Base-by-base conservation (phyloP, 2,797 vertebrate species). In the Acrossocheilus fasciatus region DNA sequence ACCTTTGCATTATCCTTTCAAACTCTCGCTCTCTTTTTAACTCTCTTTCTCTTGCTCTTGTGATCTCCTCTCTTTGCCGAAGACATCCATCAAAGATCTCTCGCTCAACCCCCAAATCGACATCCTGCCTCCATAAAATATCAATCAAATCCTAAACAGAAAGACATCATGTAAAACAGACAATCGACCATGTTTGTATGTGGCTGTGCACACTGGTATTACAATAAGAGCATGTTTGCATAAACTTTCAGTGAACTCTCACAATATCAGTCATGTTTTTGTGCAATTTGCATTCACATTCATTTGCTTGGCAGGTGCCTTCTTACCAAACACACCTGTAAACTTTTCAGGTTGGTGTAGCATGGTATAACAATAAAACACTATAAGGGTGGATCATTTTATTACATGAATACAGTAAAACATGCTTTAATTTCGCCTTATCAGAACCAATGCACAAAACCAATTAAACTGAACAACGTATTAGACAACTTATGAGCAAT, bases 71-170 rank as follows among this genome's bases (percentile, higher is more conserved):
- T 84, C 54, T n/a, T 59, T 80, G 59, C 85, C 62, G 93, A 89
- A 96, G 95, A 92, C 90, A 94, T 87, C 95, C 95, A 93, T 97
- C 96, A 92, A 96, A 97, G 91, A 96, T 95, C 91, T 97, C 96
- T 89, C 96, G 93, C 83, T 95, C 94, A 74, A 94, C 96, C 78
- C 96, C 96, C 85, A 97, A 95, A 91, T 97, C 96, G 90, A 97
- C 95, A 89, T 97, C 96, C 95, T 97, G 96, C 88, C 93, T 96
- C 97, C 97, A 97, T 88, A 97, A 95, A 89, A 97, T 97, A 91
- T 97, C 96, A 81, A 97, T 95, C 91, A 97, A 94, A 90, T 96
- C 96, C 96, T 97, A 90, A 45, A 83, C 77, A 81, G 54, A 74
- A 17, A 81, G 52, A 86, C 43, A 81, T n/a, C 20, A 57, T 54